phyloP scores from a whole-genome alignment of 2,113 vertebrate genomes.

The Ivindomyrus marchei region DNA sequence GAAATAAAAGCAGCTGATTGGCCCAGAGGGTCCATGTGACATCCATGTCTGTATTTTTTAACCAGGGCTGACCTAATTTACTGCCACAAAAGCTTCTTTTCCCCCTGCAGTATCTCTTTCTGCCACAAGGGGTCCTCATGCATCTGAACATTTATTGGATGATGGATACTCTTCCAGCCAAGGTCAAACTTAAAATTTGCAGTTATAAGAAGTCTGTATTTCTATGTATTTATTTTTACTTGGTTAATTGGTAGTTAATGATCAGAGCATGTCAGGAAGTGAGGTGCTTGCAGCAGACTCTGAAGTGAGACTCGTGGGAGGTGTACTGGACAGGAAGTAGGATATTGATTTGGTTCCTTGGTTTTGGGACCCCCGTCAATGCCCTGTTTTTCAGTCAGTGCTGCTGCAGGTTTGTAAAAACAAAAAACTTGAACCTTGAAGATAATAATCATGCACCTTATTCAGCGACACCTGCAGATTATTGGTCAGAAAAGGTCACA shows the following conservation, averaged over 20 bases:
- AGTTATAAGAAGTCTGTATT: neutral
- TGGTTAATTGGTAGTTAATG: neutral
- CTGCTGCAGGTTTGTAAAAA: neutral
- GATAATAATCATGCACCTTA: neutral
- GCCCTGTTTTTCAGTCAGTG: neutral
- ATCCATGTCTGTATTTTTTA: neutral
- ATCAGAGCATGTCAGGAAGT: neutral
- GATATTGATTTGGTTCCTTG: neutral
- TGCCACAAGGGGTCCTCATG: constrained; percentile 53
- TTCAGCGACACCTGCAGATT: neutral
- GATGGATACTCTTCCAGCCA: neutral
- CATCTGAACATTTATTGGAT: constrained; percentile 31
- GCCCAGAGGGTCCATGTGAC: neutral
- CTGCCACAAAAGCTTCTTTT: neutral
- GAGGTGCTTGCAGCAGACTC: neutral
- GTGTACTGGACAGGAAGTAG: neutral
- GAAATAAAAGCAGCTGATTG: neutral
- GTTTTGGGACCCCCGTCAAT: neutral
- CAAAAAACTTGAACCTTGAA: neutral
- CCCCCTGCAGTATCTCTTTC: neutral
- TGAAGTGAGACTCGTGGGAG: neutral
- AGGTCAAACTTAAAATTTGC: neutral
- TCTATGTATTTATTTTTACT: neutral
- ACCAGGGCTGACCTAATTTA: neutral
- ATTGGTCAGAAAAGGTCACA: neutral